These are phyloP conservation scores for Neocrepidodera transversa DNA, from an alignment of 2,888 invertebrate genomes.

Conservation along the genomic window DNA sequence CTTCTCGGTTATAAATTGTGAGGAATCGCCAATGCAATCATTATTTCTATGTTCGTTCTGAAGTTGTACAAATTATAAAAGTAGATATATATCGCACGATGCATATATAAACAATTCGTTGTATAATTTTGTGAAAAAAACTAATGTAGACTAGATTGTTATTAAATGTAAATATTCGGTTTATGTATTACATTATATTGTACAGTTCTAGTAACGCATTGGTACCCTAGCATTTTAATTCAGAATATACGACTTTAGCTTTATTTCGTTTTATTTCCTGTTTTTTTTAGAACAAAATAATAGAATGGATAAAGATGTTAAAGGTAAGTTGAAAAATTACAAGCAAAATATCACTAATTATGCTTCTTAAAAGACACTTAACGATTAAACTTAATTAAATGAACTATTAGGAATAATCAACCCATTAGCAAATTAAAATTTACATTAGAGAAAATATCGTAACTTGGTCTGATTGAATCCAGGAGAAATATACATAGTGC, in stretches of 20 bases:
- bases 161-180: slow-evolving; percentile 55
- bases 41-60: slow-evolving; percentile 24
- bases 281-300: no score
- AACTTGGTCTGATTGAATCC: slow-evolving; percentile 48
- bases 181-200: slow-evolving; percentile 53
- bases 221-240: slow-evolving; percentile 58
- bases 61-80: slow-evolving; percentile 29
- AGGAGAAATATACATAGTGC: slow-evolving; percentile 60
- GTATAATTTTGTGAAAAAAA: slow-evolving; percentile 30
- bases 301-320: no score
- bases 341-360: no score
- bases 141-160: slow-evolving; percentile 51
- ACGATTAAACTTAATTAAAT: no score
- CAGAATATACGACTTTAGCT: slow-evolving; percentile 57
- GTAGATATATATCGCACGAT: slow-evolving; percentile 18
- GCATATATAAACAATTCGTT: slow-evolving; percentile 21
- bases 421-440: slow-evolving; percentile 12
- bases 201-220: slow-evolving; percentile 57
- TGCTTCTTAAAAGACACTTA: no score
- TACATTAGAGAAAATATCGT: slow-evolving; percentile 20
- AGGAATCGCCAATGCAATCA: slow-evolving; percentile 22
- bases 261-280: slow-evolving; percentile 37
- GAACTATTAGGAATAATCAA: no score
- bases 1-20: slow-evolving; percentile 10
- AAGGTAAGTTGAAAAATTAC: no score